Evolutionary conservation across 2,888 invertebrate species (phyloP), one percentile per base, ranked within the genome.

Genomic region (Ectemnius lituratus): DNA sequence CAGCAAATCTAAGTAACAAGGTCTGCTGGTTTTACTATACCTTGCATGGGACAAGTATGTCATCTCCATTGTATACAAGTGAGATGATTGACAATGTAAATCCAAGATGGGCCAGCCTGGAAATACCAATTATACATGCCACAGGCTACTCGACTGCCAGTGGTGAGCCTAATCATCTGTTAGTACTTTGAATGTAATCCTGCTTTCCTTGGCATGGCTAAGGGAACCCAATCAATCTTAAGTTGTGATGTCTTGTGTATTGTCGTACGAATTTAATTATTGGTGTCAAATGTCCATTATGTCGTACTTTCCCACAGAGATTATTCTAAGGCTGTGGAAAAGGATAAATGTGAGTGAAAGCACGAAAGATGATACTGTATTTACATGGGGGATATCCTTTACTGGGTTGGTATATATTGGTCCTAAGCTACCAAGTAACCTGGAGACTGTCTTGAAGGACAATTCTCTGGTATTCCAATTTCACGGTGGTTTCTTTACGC

Each of bases 331-430:
- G 64, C 75, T 90, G 67, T 89, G 91, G 90, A 88, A 86, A 79
- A 85, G 87, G 77, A 86, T 84, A 8, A 73, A 73, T 71, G 82
- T 87, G 59, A 83, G 80, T 28, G 88, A 88, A 62, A 78, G 85
- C 49, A 87, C 88, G 8, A 91, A 92, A 62, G 95, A 96, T 86
- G 91, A 92, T 11, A 92, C 95, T 59, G 91, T 96, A 14, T 94
- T 96, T 84, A 95, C 96, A 2, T 97, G 97, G 97, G 95, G 95
- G 1, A 94, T 98, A 4, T 95, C 96, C 86, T 95, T 98, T 85
- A 95, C 95, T 70, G 97, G 97, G 0, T 92, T 98, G 14, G 93
- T 95, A 66, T 96, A 95, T 85, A 93, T 96, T 58, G 95, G 95
- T 62, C 94, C 94, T 62, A 94, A 94, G 88, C 90, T 95, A 69